phyloP scores from a whole-genome alignment of 2,888 invertebrate genomes.

The Odontomyia ornata region DNA sequence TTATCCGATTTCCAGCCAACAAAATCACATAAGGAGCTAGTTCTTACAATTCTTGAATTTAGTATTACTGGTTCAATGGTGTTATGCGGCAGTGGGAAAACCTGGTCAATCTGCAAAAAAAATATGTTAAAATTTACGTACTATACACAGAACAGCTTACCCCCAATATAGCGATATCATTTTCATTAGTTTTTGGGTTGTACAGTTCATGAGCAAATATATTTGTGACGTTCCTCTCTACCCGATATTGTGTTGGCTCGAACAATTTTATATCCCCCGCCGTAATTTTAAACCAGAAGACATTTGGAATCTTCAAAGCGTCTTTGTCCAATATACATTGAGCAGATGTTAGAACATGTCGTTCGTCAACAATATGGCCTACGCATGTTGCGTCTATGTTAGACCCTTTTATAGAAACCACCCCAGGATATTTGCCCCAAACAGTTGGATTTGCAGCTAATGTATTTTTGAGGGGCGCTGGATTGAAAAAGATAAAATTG shows the following conservation, averaged over 20 bases:
- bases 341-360: conserved; percentile 47
- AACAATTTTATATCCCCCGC: conserved; percentile 48
- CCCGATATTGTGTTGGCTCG: conserved; percentile 35
- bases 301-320: conserved; percentile 33
- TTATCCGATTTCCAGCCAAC: conserved; percentile 45
- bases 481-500: too few species aligned
- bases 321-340: conserved; percentile 42
- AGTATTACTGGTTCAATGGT: conserved; percentile 44
- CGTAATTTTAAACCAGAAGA: conserved; percentile 45
- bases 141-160: conserved; percentile 14
- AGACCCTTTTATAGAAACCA: conserved; percentile 21
- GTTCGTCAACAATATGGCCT: conserved; percentile 40
- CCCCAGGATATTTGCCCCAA: conserved; percentile 42
- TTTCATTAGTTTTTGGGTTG: conserved; percentile 43
- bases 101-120: conserved; percentile 22
- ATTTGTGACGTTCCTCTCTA: conserved; percentile 42
- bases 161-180: conserved; percentile 40
- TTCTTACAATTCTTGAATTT: conserved; percentile 44
- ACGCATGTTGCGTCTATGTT: conserved; percentile 15
- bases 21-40: conserved; percentile 40
- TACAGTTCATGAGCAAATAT: conserved; percentile 44
- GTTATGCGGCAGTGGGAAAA: conserved; percentile 37
- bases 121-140: neutral
- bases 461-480: neutral
- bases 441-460: conserved; percentile 5